A percentile compares a stretch with the other conserved stretches of the same genome.
Evolutionary conservation across 2,888 invertebrate genomes (phyloP).

Genomic region (Zygogramma bicolorata): DNA sequence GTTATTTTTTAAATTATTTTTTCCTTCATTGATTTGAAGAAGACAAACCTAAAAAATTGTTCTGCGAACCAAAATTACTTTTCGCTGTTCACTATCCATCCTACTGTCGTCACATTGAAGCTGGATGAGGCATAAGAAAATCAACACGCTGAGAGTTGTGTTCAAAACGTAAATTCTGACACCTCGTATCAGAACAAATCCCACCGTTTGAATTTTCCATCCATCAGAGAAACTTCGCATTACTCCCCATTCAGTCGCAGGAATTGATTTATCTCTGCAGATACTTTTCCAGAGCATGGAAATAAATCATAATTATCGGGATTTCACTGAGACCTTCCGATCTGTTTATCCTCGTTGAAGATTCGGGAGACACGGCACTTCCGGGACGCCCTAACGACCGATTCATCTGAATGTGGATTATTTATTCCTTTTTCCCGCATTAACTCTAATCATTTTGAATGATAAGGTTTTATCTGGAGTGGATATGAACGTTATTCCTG

Average conservation of each 20-base stretch:
- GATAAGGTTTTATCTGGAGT: slow-evolving; percentile 62
- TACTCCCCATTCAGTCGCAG: background rate
- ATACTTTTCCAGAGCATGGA: slow-evolving; percentile 36
- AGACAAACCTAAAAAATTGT: too few relatives aligned
- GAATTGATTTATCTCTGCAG: slow-evolving; percentile 43
- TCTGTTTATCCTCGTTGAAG: slow-evolving; percentile 54
- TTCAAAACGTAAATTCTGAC: too few relatives aligned
- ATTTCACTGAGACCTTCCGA: slow-evolving; percentile 43
- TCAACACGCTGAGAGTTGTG: too few relatives aligned
- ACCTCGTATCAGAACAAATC: too few relatives aligned
- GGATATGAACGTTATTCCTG: slow-evolving; percentile 63
- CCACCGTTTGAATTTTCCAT: too few relatives aligned
- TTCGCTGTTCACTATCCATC: too few relatives aligned
- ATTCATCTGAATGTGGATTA: slow-evolving; percentile 65
- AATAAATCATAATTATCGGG: slow-evolving; percentile 54
- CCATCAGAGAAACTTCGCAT: background rate
- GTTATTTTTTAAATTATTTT: too few relatives aligned
- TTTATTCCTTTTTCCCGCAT: slow-evolving; percentile 63
- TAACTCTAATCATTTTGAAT: slow-evolving; percentile 64
- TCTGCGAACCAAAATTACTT: too few relatives aligned
- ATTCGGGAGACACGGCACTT: slow-evolving; percentile 53
- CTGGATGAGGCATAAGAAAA: too few relatives aligned
- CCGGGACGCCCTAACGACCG: slow-evolving; percentile 62
- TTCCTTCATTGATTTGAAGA: too few relatives aligned
- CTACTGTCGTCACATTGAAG: too few relatives aligned